These are phyloP conservation scores for Haliclystus octoradiatus DNA, from an alignment of 30 jellyfish, hydroid and myxozoan genomes.

Conservation along the genomic window DNA sequence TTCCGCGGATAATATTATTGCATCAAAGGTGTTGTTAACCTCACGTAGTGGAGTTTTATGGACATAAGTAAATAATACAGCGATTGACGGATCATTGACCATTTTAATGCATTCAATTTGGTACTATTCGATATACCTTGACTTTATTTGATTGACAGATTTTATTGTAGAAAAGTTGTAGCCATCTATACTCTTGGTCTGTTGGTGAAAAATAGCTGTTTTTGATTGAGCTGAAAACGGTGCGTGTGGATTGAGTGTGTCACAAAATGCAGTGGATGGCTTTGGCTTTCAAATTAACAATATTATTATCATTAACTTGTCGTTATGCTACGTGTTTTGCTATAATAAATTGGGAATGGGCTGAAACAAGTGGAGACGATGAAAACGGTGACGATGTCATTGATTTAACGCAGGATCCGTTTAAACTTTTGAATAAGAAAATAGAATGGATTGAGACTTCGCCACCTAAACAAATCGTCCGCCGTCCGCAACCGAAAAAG, in stretches of 20 bases:
- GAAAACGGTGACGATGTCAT: not conserved
- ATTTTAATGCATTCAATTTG: no score
- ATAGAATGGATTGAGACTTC: not conserved
- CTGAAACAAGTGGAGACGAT: not conserved
- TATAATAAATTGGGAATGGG: not conserved
- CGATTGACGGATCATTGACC: no score
- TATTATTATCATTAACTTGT: not conserved
- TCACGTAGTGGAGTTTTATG: not conserved
- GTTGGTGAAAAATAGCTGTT: no score
- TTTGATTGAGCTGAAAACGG: no score
- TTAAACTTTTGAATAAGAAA: no score
- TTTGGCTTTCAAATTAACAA: not conserved
- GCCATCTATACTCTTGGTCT: no score
- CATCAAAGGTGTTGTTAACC: not conserved
- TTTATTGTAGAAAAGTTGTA: no score
- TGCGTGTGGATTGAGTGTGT: no score
- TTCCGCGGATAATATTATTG: not conserved
- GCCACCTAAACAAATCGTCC: not conserved
- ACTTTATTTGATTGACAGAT: no score
- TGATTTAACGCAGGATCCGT: not conserved
- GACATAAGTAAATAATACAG: no score
- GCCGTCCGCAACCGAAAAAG: not conserved
- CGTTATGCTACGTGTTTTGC: not conserved
- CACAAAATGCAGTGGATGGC: not conserved
- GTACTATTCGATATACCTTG: no score